Evolutionary conservation across 2,888 invertebrate species (phyloP).

Genomic region (Amitus sp.): DNA sequence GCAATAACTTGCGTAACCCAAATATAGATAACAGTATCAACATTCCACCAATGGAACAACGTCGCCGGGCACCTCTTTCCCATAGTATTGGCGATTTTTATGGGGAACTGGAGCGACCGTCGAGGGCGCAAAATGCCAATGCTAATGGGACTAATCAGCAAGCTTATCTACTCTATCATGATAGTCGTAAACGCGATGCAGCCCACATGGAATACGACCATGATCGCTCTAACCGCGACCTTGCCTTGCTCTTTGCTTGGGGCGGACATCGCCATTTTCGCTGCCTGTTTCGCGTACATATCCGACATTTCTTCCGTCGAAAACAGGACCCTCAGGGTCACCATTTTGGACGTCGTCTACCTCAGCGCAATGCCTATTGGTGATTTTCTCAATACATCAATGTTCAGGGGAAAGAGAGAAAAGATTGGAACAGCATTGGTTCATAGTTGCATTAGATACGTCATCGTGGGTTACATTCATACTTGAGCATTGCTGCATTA

Average conservation of each 20-base stretch:
- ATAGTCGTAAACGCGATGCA: constrained; percentile 75
- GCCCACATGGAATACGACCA: constrained; percentile 77
- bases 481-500: no score
- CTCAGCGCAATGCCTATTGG: constrained; percentile 87
- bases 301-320: constrained; percentile 78
- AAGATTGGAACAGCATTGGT: no score
- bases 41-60: constrained; percentile 82
- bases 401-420: no score
- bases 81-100: constrained; percentile 79
- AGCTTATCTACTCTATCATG: constrained; percentile 80
- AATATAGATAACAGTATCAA: constrained; percentile 70
- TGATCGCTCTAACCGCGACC: constrained; percentile 79
- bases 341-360: constrained; percentile 84
- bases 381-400: no score
- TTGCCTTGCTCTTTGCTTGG: constrained; percentile 82
- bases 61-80: constrained; percentile 80
- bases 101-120: constrained; percentile 85
- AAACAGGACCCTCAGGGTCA: constrained; percentile 81
- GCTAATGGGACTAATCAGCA: constrained; percentile 77
- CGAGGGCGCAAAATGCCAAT: constrained; percentile 80
- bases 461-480: no score
- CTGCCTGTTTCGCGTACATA: constrained; percentile 82
- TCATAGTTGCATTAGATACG: no score
- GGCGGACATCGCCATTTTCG: constrained; percentile 83
- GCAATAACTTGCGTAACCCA: neutral